Percentiles rank a stretch among this genome's conserved stretches.
Evolutionary conservation across 2,797 vertebrate genomes (phyloP).

Genomic region (Myotis daubentonii): DNA sequence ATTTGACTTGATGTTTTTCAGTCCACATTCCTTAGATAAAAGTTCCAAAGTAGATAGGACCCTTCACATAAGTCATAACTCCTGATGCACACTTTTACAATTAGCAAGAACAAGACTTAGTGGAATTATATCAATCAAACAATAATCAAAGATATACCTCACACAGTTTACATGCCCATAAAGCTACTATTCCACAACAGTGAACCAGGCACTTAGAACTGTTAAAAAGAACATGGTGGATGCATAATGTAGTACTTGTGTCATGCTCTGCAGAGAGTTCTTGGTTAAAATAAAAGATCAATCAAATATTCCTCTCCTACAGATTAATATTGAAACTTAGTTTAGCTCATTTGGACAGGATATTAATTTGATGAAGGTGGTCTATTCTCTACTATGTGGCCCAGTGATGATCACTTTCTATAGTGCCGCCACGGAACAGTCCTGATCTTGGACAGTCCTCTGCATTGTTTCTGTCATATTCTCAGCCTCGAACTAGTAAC

Average conservation of each 20-base stretch:
- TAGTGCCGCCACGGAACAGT: not conserved
- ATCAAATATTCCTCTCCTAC: not conserved
- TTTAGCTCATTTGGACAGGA: not conserved
- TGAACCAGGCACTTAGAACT: conserved; percentile 12
- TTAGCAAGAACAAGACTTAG: conserved; percentile 35
- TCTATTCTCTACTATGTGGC: not conserved
- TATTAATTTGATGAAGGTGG: not conserved
- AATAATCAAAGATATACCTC: not conserved
- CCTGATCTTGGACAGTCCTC: not conserved
- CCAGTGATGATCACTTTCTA: not conserved
- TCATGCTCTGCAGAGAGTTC: not conserved
- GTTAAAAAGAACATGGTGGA: conserved; percentile 24
- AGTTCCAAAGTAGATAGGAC: not conserved
- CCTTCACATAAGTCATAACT: not conserved
- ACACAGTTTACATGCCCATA: not conserved
- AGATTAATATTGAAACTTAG: conserved; percentile 4
- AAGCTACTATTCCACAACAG: conserved; percentile 50
- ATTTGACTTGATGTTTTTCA: conserved; percentile 19
- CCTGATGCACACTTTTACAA: not conserved
- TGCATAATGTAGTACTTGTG: not conserved
- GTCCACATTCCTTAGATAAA: not conserved
- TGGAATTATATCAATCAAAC: conserved; percentile 6
- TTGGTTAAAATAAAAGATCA: conserved; percentile 44
- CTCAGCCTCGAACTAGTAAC: not conserved
- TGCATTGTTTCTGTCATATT: not conserved